These are phyloP conservation scores for Dicyrtomina minuta DNA, from an alignment of 2,888 invertebrate species.

Conservation along the genomic window DNA sequence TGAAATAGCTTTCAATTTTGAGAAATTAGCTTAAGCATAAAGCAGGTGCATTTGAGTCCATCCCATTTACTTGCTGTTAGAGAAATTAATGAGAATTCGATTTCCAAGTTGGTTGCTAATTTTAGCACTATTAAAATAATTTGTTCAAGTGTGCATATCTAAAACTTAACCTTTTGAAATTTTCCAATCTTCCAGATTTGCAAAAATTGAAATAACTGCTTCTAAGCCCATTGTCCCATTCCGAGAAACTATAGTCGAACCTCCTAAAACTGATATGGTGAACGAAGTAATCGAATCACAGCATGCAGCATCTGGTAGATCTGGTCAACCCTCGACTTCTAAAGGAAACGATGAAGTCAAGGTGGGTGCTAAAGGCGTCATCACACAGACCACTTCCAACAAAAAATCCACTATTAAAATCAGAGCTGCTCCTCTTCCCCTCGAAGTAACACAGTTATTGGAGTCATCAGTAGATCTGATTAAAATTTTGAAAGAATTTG, in stretches of 20 bases:
- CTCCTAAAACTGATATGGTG: conserved; percentile 78
- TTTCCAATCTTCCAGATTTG: conserved; percentile 65
- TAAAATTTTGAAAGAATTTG: conserved; percentile 64
- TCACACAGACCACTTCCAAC: conserved; percentile 69
- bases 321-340: background rate
- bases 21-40: no score
- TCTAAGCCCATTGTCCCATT: conserved; percentile 96
- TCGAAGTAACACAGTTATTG: conserved; percentile 68
- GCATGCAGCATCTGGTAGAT: background rate
- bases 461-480: conserved; percentile 72
- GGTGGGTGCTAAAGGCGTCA: conserved; percentile 54
- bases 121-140: no score
- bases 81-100: no score
- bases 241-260: conserved; percentile 84
- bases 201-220: conserved; percentile 80
- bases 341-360: conserved; percentile 19
- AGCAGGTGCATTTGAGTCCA: no score
- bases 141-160: no score
- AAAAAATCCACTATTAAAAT: conserved; percentile 72
- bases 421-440: conserved; percentile 75
- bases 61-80: no score
- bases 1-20: no score
- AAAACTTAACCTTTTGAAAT: background rate
- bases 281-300: conserved; percentile 74
- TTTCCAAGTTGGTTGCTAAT: no score